These are phyloP conservation scores for Caenorhabditis japonica DNA, from an alignment of 2,888 invertebrate species.

Conservation along the genomic window DNA sequence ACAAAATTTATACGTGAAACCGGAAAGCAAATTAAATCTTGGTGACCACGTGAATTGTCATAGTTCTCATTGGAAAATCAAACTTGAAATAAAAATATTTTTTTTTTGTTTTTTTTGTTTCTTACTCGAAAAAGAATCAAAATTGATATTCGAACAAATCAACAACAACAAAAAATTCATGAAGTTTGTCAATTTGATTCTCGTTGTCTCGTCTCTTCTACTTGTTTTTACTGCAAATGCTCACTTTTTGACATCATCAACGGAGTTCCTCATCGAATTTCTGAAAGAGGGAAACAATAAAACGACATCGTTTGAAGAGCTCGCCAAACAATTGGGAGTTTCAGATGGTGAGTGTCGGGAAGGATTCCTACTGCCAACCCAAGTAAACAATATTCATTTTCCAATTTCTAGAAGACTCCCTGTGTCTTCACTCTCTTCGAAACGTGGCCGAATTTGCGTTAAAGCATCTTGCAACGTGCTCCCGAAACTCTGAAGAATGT, in stretches of 20 bases:
- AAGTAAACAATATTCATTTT: not conserved
- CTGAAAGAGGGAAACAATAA: not conserved
- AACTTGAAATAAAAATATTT: not conserved
- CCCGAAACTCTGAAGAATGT: not conserved
- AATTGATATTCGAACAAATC: no score
- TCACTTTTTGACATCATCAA: not conserved
- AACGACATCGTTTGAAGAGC: not conserved
- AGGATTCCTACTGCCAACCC: not conserved
- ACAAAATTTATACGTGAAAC: no score
- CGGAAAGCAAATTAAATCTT: no score
- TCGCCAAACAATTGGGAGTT: not conserved
- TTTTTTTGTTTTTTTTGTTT: not conserved
- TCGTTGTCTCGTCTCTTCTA: conserved; percentile 2
- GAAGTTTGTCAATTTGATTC: conserved; percentile 5
- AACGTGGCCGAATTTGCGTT: conserved; percentile 9
- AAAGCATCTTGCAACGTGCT: not conserved
- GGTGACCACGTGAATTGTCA: not conserved
- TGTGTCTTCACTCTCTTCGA: conserved; percentile 17
- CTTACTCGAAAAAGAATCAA: no score
- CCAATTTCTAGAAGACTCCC: conserved; percentile 15
- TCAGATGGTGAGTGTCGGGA: conserved; percentile 1
- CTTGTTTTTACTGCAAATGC: not conserved
- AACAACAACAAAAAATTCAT: no score
- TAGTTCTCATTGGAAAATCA: not conserved
- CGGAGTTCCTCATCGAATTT: not conserved